Base-by-base conservation (phyloP, 2,113 vertebrate species). In the Nipponia nippon region DNA sequence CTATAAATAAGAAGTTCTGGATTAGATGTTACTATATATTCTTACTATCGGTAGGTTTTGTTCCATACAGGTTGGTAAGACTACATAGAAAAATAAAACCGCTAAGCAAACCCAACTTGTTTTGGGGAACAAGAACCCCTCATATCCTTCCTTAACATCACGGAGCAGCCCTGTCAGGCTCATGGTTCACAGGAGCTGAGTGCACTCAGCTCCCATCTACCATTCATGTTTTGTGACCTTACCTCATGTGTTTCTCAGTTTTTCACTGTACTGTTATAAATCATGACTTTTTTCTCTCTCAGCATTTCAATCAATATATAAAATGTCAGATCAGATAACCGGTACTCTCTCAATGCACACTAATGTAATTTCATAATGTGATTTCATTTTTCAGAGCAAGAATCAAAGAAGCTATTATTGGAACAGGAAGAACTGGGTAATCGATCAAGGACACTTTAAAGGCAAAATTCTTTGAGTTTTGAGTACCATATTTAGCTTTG, bases 381-480 rank as follows among this genome's bases (percentile, higher is more conserved):
- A 97, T 84, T 89, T 52, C 83, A 56, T 87, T 87, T 92, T 91
- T 84, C 77, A 91, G 89, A 95, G 44, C 42, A 94, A 91, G 40
- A 79, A 65, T 46, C 46, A 66, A 46, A 89, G 84, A 72, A 94
- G 77, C 73, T 87, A 87, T 91, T 89, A 94, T 26, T 72, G 66
- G 75, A 91, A 77, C 77, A 83, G 84, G 91, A 94, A 96, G 81
- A 87, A 91, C 27, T 6, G 42, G 52, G 22, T 42, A 80, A 91
- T 94, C 9, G 0, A 91, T 95, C 69, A 89, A 89, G 73, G 58
- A 62, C 73, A 83, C 30, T 84, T 84, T 70, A 90, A 85, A 89
- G 62, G n/a, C 49, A 93, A 87, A 93, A 87, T 83, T 82, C 34
- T 83, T 36, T 27, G 34, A 46, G 34, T 71, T 85, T 71, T 62